Percentiles rank a stretch among this genome's conserved stretches.
Conservation (phyloP, 2,797 vertebrate genomes). For the Squalus acanthias region DNA sequence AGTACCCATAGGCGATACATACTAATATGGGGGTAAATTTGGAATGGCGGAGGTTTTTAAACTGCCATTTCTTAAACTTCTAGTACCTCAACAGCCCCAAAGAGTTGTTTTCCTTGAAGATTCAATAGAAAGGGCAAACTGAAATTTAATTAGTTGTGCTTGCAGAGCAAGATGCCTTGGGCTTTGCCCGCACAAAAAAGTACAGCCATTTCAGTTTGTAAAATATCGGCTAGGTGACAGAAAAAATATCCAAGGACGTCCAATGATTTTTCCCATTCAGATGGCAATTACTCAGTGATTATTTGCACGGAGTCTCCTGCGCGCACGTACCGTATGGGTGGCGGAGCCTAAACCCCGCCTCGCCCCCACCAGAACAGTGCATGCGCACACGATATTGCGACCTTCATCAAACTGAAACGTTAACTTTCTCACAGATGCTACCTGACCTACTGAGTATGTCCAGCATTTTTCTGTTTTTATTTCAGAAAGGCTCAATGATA, state of each 20-base stretch:
- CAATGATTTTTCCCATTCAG: neutral
- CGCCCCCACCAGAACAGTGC: no score
- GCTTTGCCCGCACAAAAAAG: neutral
- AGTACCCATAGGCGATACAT: neutral
- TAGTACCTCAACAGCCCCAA: neutral
- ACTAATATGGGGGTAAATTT: neutral
- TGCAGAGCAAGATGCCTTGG: neutral
- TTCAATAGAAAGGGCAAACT: neutral
- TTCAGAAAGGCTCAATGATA: neutral
- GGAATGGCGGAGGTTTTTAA: neutral
- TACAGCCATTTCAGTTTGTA: neutral
- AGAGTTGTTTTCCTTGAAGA: neutral
- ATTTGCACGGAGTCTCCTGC: no score
- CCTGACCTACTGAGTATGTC: no score
- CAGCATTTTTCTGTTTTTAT: no score
- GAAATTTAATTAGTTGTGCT: neutral
- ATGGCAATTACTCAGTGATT: neutral
- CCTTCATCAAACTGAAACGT: no score
- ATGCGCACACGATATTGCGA: no score
- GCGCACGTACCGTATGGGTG: no score
- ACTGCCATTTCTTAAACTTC: neutral
- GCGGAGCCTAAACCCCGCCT: no score
- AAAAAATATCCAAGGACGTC: no score
- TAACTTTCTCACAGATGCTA: no score
- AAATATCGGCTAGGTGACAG: neutral